Percentiles rank a stretch among this genome's conserved stretches.
These are phyloP conservation scores for Etia nguti DNA, from an alignment of 2,113 vertebrate species.

Conservation along the genomic window DNA sequence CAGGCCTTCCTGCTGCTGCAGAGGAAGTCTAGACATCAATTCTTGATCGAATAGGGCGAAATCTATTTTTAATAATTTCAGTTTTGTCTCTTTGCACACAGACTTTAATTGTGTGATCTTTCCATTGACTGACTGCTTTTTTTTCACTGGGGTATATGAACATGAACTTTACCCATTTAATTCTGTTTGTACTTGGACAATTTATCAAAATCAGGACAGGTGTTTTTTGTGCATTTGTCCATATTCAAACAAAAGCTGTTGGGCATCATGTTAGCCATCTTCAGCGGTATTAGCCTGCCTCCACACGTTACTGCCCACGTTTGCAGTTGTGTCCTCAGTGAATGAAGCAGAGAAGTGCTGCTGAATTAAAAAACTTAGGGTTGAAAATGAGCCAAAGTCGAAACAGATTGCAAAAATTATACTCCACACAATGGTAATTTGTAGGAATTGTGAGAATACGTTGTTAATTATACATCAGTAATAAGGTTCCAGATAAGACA, in stretches of 20 bases:
- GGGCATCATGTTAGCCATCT: accelerated
- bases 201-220: accelerated
- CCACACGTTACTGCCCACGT: neutral
- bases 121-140: neutral
- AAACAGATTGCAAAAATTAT: neutral
- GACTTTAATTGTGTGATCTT: neutral
- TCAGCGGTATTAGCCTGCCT: accelerated
- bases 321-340: neutral
- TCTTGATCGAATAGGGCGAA: neutral
- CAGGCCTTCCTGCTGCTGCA: neutral
- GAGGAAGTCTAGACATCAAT: neutral
- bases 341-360: neutral
- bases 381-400: neutral
- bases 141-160: neutral
- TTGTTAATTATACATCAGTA: neutral
- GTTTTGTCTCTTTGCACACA: neutral
- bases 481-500: neutral
- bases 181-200: neutral
- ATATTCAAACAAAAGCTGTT: neutral
- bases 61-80: neutral
- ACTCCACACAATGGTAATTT: neutral
- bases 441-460: accelerated
- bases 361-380: neutral
- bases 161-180: neutral
- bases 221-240: neutral